Percentiles rank a stretch among this genome's conserved stretches.
These are phyloP conservation scores for Ivindomyrus marchei DNA, from an alignment of 2,113 vertebrate genomes.

Conservation along the genomic window DNA sequence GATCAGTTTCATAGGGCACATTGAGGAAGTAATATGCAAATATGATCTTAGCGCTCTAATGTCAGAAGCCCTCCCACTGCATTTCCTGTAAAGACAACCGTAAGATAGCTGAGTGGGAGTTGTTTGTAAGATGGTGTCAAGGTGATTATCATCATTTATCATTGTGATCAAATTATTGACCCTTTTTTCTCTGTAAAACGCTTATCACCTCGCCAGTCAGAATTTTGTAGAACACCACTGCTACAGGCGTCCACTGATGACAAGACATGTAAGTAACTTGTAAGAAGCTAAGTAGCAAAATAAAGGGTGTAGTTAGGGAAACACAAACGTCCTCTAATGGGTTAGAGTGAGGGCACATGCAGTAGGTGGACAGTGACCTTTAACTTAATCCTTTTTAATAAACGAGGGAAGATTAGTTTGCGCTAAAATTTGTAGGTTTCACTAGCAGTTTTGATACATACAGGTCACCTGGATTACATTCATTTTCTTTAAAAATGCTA, in stretches of 20 bases:
- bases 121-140: slow-evolving; percentile 6
- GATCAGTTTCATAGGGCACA: slow-evolving; percentile 44
- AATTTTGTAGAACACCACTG: not conserved
- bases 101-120: slow-evolving; percentile 36
- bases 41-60: not conserved
- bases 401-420: not conserved
- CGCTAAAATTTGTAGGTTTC: not conserved
- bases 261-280: not conserved
- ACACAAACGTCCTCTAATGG: not conserved
- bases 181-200: slow-evolving; percentile 41
- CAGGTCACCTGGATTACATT: not conserved
- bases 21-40: slow-evolving; percentile 43
- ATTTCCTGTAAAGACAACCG: slow-evolving; percentile 49
- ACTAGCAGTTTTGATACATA: not conserved
- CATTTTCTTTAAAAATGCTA: not conserved
- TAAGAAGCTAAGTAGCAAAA: not conserved
- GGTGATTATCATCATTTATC: slow-evolving; percentile 14
- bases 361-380: not conserved
- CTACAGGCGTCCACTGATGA: not conserved
- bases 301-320: not conserved
- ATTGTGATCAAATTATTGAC: slow-evolving; percentile 7
- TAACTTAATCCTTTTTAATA: not conserved
- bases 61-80: slow-evolving; percentile 33
- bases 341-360: not conserved
- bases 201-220: not conserved